Conservation (phyloP, 2,888 invertebrate genomes). For the Acleris emargana region DNA sequence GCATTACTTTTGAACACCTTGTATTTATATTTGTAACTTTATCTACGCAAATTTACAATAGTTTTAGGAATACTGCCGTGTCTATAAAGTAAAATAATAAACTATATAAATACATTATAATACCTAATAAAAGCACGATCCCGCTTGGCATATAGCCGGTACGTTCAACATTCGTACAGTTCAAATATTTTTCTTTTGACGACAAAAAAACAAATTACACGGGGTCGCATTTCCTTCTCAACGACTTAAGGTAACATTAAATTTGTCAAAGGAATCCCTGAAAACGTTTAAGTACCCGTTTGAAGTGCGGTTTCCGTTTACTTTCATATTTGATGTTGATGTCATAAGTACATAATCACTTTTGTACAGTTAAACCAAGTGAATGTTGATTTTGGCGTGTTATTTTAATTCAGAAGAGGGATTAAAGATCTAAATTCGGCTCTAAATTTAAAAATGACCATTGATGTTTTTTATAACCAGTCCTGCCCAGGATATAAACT, state of each 20-base stretch:
- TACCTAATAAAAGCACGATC: too few relatives aligned
- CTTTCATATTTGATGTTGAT: constrained; percentile 6
- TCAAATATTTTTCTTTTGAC: constrained; percentile 24
- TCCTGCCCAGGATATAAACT: too few relatives aligned
- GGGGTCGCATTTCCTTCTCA: constrained; percentile 22
- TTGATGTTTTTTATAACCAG: too few relatives aligned
- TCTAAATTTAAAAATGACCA: too few relatives aligned
- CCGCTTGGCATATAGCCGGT: neutral
- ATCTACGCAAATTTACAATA: too few relatives aligned
- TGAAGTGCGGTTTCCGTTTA: constrained; percentile 20
- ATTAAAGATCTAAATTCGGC: neutral
- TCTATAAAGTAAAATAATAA: too few relatives aligned
- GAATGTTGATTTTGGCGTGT: neutral
- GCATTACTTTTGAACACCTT: too few relatives aligned
- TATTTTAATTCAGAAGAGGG: neutral
- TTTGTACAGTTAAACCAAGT: neutral
- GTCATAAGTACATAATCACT: neutral
- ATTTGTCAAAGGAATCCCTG: constrained; percentile 37
- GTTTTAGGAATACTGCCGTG: too few relatives aligned
- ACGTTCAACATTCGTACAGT: constrained; percentile 11
- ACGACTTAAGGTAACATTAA: constrained; percentile 34
- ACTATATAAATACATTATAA: too few relatives aligned
- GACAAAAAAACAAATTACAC: constrained; percentile 34
- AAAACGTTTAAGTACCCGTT: constrained; percentile 37
- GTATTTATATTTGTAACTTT: too few relatives aligned